Evolutionary conservation across 2,797 vertebrate species (phyloP).

Genomic region (Hydrocynus forskahlii): DNA sequence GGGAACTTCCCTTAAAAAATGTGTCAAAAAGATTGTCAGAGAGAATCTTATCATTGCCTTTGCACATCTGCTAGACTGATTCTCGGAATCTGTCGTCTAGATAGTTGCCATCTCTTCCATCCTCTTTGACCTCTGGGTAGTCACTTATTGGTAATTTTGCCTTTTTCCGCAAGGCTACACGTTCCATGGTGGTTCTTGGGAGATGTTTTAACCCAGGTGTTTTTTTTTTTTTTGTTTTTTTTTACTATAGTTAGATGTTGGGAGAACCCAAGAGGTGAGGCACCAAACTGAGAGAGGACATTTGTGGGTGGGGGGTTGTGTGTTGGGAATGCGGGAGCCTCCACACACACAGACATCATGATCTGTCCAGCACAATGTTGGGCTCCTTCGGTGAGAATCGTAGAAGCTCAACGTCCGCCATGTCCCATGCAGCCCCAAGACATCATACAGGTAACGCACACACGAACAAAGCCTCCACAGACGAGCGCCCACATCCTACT

Average conservation of each 20-base stretch:
- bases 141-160: conserved; percentile 68
- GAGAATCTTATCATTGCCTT: conserved; percentile 72
- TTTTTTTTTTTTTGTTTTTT: too few species aligned
- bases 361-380: conserved; percentile 58
- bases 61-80: conserved; percentile 71
- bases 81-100: conserved; percentile 39
- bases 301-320: conserved; percentile 32
- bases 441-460: conserved; percentile 39
- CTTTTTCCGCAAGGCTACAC: conserved; percentile 74
- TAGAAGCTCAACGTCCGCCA: conserved; percentile 47
- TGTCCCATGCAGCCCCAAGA: conserved; percentile 52
- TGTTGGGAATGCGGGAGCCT: conserved; percentile 40
- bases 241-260: conserved; percentile 33
- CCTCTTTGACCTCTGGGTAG: conserved; percentile 59
- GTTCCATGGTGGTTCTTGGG: conserved; percentile 63
- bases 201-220: conserved; percentile 65
- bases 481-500: conserved; percentile 42
- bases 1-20: conserved; percentile 50
- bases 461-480: conserved; percentile 49
- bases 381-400: conserved; percentile 69
- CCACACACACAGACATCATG: conserved; percentile 53
- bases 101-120: conserved; percentile 31
- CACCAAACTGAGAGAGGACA: conserved; percentile 56
- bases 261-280: conserved; percentile 38
- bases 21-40: conserved; percentile 60